Conservation (phyloP, 2,888 invertebrate genomes). For the Epsilonema sp. region DNA sequence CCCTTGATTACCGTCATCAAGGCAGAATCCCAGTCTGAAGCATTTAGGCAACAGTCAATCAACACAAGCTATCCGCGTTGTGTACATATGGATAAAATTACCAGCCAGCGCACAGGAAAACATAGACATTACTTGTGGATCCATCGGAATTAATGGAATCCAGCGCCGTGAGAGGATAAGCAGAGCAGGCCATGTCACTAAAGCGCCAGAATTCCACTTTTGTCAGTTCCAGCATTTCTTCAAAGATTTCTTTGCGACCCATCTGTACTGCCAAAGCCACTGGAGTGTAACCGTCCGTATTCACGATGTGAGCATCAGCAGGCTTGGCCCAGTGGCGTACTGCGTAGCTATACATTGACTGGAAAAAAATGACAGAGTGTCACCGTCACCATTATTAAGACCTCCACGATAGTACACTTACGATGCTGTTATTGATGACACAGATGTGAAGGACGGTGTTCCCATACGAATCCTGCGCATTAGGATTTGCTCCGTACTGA, state of each 20-base stretch:
- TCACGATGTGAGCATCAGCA: slow-evolving; percentile 72
- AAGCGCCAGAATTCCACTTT: slow-evolving; percentile 80
- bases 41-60: too few species aligned
- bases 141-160: slow-evolving; percentile 87
- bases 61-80: not conserved
- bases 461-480: slow-evolving; percentile 83
- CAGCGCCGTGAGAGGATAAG: slow-evolving; percentile 81
- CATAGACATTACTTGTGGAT: slow-evolving; percentile 82
- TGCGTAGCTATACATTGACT: slow-evolving; percentile 98
- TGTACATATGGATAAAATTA: not conserved
- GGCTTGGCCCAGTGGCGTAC: slow-evolving; percentile 76
- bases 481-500: slow-evolving; percentile 78
- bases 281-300: slow-evolving; percentile 73
- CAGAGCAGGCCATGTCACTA: slow-evolving; percentile 93
- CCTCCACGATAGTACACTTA: too few species aligned
- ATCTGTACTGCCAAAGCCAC: slow-evolving; percentile 85
- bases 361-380: too few species aligned
- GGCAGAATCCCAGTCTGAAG: slow-evolving; percentile 88
- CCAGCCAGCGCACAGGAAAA: not conserved
- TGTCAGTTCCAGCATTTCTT: slow-evolving; percentile 84
- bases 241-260: slow-evolving; percentile 83
- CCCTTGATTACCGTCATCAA: slow-evolving; percentile 91
- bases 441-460: slow-evolving; percentile 99
- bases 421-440: slow-evolving; percentile 86
- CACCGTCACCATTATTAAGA: not conserved